Evolutionary conservation across 2,113 vertebrate species (phyloP), one percentile per base, ranked within the genome.

Genomic region (Corythornis cristatus): DNA sequence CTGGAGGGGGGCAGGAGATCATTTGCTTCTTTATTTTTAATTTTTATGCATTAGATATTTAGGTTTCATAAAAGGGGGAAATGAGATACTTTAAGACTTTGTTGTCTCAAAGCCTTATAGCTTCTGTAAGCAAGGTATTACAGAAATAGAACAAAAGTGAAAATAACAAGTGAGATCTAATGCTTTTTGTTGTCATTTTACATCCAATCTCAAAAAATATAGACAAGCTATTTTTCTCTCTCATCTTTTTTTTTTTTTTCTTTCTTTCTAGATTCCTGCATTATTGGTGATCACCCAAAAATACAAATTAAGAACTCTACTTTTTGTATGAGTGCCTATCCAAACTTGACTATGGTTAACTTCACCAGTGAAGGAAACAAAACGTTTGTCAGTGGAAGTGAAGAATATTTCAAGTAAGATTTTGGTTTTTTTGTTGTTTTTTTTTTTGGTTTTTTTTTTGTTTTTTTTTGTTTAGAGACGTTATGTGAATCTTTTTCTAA

Each of bases 331-430:
- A 98, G 98, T n/a, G 98, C 99, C 74, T 98, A 98, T 89, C 98
- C 98, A 42, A 99, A 99, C 97, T 94, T 99, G 96, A 99, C 97
- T 9, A 98, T 98, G 97, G 97, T 99, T 56, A 96, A 99, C 82
- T 99, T 98, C 97, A 98, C 98, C 97, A 98, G 98, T 43, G 93
- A 97, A 43, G 96, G 93, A 65, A 99, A 99, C 97, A 99, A 99
- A 96, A 99, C 98, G 0, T 99, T 99, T 58, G 99, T 99, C 98
- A 99, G 99, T 86, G 99, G 99, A 60, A 99, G 99, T 22, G 99
- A 99, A 97, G 99, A 99, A 78, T 99, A 99, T 89, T 99, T 99
- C 98, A 99, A 99, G 99, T 99, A 98, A 99, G 99, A 96, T 13
- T 13, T 37, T 37, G 9, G 10, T 37, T 10, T 37, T 37, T 9